A percentile compares a stretch with the other conserved stretches of the same genome.
phyloP scores from a whole-genome alignment of 2,888 invertebrate genomes.

The Calliopum simillimum region DNA sequence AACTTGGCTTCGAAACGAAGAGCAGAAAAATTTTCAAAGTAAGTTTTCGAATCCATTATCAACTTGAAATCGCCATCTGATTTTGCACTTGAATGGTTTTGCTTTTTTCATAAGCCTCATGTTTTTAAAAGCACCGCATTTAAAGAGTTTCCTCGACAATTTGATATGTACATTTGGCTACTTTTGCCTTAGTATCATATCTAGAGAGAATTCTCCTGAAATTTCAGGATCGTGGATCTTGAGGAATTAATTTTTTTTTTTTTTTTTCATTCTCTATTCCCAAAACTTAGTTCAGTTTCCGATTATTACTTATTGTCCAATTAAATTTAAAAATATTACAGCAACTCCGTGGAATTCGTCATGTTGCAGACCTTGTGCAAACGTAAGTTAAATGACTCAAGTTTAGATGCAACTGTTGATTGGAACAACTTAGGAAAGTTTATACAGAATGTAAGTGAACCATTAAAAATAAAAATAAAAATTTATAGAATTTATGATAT shows the following conservation, averaged over 20 bases:
- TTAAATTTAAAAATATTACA: constrained; percentile 1
- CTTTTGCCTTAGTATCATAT: too few relatives aligned
- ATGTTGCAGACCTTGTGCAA: constrained; percentile 49
- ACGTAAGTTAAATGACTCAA: constrained; percentile 37
- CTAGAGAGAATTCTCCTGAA: too few relatives aligned
- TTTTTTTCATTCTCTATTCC: too few relatives aligned
- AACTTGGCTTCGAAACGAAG: constrained; percentile 79
- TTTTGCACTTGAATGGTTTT: not conserved
- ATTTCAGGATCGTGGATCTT: too few relatives aligned
- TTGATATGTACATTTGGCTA: too few relatives aligned
- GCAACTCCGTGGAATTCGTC: constrained; percentile 43
- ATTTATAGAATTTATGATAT: too few relatives aligned
- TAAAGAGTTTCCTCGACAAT: too few relatives aligned
- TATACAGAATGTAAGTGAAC: constrained; percentile 38
- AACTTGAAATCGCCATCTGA: not conserved
- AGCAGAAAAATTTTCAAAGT: constrained; percentile 63
- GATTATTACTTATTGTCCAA: too few relatives aligned
- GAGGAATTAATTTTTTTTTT: too few relatives aligned
- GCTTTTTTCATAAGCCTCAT: constrained; percentile 40
- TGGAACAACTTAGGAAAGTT: constrained; percentile 46
- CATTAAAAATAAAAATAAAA: not conserved
- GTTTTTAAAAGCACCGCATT: too few relatives aligned
- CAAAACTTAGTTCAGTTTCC: too few relatives aligned
- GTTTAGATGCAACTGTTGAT: constrained; percentile 37
- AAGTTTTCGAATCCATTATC: not conserved